Conservation (phyloP, 2,888 invertebrate species). For the Hirudinaria manillensis region DNA sequence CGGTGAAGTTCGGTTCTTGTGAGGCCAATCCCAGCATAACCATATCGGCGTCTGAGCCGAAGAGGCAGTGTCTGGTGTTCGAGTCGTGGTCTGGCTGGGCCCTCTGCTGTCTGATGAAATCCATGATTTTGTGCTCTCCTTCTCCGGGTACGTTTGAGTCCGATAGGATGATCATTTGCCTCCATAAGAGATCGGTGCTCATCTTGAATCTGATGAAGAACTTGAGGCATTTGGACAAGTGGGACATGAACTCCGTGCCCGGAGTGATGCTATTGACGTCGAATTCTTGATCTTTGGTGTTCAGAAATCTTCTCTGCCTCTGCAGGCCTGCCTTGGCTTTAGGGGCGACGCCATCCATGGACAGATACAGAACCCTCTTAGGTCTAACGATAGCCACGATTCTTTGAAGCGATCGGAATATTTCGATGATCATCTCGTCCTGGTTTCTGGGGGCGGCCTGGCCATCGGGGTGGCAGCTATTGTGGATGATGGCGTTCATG, state of each 20-base stretch:
- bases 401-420: constrained; percentile 95
- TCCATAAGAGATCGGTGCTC: constrained; percentile 91
- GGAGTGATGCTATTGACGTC: constrained; percentile 99
- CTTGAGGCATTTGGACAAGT: constrained; percentile 68
- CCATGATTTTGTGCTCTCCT: constrained; percentile 98
- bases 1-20: constrained; percentile 97
- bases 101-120: constrained; percentile 83
- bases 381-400: constrained; percentile 87
- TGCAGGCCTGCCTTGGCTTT: constrained; percentile 99
- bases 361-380: constrained; percentile 86
- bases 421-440: constrained; percentile 99
- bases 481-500: constrained; percentile 57
- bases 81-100: constrained; percentile 63
- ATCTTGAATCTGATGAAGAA: constrained; percentile 83
- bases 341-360: constrained; percentile 97
- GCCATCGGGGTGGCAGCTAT: constrained; percentile 98
- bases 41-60: constrained; percentile 69
- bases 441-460: constrained; percentile 91
- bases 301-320: constrained; percentile 86
- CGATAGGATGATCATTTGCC: constrained; percentile 81
- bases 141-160: constrained; percentile 79
- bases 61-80: constrained; percentile 91
- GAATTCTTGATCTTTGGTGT: constrained; percentile 70
- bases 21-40: constrained; percentile 76
- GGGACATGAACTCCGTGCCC: constrained; percentile 94